Evolutionary conservation across 1,140 invertebrate species (phyloP).

Genomic region (Drosophila prosaltans): DNA sequence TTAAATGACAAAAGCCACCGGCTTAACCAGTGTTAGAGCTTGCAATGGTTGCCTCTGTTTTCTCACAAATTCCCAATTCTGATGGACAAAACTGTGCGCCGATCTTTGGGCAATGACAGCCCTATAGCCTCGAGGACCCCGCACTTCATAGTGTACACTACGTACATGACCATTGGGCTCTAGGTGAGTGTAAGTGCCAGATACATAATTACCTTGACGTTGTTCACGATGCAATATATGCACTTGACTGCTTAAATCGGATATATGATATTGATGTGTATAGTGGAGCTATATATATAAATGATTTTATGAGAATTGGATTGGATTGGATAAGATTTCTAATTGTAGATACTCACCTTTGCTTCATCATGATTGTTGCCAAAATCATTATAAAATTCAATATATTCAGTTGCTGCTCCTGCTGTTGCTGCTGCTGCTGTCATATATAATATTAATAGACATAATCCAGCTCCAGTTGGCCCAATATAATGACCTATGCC

Average conservation of each 20-base stretch:
- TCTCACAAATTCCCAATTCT: slow-evolving; percentile 37
- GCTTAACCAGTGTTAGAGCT: slow-evolving; percentile 46
- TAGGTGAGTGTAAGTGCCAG: slow-evolving; percentile 83
- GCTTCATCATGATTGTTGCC: slow-evolving; percentile 59
- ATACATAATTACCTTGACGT: slow-evolving; percentile 80
- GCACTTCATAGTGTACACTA: slow-evolving; percentile 84
- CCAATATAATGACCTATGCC: slow-evolving; percentile 11
- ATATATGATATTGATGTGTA: slow-evolving; percentile 83
- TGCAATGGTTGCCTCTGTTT: slow-evolving; percentile 34
- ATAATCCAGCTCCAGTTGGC: slow-evolving; percentile 26
- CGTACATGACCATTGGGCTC: slow-evolving; percentile 84
- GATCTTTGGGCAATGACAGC: slow-evolving; percentile 82
- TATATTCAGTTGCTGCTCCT: slow-evolving; percentile 33
- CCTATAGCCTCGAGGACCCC: slow-evolving; percentile 83
- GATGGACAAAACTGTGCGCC: slow-evolving; percentile 68
- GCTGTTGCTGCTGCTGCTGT: slow-evolving; percentile 42
- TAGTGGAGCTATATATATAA: slow-evolving; percentile 76
- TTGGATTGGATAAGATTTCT: neutral
- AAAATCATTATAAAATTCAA: slow-evolving; percentile 65
- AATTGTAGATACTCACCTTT: slow-evolving; percentile 28
- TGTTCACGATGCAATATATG: slow-evolving; percentile 84
- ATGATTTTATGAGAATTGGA: neutral
- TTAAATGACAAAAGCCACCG: slow-evolving; percentile 57
- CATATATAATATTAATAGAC: slow-evolving; percentile 60
- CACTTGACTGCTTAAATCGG: slow-evolving; percentile 77